Percentiles rank a stretch among this genome's conserved stretches.
Conservation (phyloP, 2,797 vertebrate species). For the Lycodopsis pacificus region DNA sequence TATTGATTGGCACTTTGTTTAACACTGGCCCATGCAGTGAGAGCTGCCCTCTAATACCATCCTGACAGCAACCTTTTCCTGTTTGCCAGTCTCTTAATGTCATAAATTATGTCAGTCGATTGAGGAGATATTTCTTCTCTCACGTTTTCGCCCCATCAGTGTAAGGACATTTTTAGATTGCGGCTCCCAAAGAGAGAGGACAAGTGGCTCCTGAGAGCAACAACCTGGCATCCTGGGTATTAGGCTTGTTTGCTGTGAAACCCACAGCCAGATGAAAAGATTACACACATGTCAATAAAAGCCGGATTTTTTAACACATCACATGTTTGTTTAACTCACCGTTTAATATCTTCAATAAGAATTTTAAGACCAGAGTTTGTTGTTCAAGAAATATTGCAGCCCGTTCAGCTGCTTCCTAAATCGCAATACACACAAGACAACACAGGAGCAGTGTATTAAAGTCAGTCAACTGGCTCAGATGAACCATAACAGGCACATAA, state of each 20-base stretch:
- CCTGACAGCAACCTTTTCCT: constrained; percentile 89
- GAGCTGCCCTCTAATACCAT: constrained; percentile 86
- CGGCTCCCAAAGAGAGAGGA: constrained; percentile 12
- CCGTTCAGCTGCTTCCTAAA: neutral
- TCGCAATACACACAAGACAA: neutral
- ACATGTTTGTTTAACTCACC: constrained; percentile 3
- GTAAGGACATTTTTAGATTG: constrained; percentile 42
- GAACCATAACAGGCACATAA: neutral
- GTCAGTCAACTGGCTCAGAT: neutral
- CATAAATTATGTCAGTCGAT: constrained; percentile 85
- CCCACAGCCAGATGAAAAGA: constrained; percentile 14
- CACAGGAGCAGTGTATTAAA: neutral
- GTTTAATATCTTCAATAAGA: neutral
- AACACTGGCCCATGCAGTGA: constrained; percentile 81
- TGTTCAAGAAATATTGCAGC: neutral
- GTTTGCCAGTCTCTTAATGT: constrained; percentile 83
- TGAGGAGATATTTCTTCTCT: constrained; percentile 62
- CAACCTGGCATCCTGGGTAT: constrained; percentile 1
- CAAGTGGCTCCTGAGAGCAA: constrained; percentile 25
- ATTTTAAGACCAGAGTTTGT: neutral
- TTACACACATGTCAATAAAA: neutral
- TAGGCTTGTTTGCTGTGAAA: constrained; percentile 14
- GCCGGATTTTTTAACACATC: neutral
- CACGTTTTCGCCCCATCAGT: constrained; percentile 39
- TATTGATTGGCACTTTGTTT: constrained; percentile 91